A percentile compares a stretch with the other conserved stretches of the same genome.
phyloP scores from a whole-genome alignment of 2,797 vertebrate genomes.

The Novumbra hubbsi region DNA sequence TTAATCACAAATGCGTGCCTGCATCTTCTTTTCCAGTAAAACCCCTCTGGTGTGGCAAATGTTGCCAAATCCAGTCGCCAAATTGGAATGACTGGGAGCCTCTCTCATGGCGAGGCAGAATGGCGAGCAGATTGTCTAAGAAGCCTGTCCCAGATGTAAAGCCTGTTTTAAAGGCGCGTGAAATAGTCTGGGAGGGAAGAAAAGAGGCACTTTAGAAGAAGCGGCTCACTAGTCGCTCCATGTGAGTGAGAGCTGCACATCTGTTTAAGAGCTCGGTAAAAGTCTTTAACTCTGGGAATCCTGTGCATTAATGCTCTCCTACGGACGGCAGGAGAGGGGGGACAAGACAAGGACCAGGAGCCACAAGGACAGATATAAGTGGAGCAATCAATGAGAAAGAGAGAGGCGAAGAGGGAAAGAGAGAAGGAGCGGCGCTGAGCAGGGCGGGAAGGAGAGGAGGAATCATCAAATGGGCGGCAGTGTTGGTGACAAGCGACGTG shows the following conservation, averaged over 20 bases:
- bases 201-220: conserved; percentile 26
- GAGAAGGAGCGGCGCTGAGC: neutral
- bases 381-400: conserved; percentile 26
- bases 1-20: neutral
- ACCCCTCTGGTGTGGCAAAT: neutral
- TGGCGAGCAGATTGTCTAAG: neutral
- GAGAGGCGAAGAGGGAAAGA: neutral
- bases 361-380: neutral
- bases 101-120: neutral
- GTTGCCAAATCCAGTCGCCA: neutral
- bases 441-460: conserved; percentile 4
- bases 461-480: conserved; percentile 65
- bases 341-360: conserved; percentile 8
- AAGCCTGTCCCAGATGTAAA: neutral
- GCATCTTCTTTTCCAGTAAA: neutral
- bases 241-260: neutral
- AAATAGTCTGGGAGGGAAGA: conserved; percentile 9
- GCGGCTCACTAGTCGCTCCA: conserved; percentile 17
- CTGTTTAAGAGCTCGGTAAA: conserved; percentile 21
- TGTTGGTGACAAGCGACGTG: conserved; percentile 35
- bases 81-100: neutral
- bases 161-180: neutral
- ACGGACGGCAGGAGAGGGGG: conserved; percentile 10
- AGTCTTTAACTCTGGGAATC: conserved; percentile 49
- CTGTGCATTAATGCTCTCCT: conserved; percentile 39